Conservation (phyloP, 2,113 vertebrate species). For the Bos indicus region DNA sequence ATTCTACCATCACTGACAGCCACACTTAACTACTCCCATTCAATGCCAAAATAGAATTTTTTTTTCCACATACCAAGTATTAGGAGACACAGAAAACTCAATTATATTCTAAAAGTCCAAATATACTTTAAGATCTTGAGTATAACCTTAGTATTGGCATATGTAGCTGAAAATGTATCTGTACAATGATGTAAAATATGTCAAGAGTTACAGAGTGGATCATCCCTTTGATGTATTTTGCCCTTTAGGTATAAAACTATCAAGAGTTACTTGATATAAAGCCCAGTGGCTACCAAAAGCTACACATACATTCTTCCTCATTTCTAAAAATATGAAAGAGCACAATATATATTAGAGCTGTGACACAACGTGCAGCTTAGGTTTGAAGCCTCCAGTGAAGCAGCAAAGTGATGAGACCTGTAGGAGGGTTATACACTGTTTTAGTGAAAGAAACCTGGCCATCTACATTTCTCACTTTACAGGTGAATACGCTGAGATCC, state of each 20-base stretch:
- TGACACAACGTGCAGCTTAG: neutral
- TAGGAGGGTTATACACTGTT: neutral
- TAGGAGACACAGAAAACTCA: neutral
- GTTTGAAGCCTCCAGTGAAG: neutral
- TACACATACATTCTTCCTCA: neutral
- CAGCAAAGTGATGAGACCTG: neutral
- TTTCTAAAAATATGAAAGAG: slow-evolving; percentile 24
- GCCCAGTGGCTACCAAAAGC: neutral
- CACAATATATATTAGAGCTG: neutral
- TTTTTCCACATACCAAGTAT: neutral
- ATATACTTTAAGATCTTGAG: slow-evolving; percentile 33
- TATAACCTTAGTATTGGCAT: slow-evolving; percentile 33
- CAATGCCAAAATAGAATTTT: neutral
- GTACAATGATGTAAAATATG: slow-evolving; percentile 29
- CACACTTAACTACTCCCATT: neutral
- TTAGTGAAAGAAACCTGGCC: neutral
- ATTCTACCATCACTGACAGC: neutral
- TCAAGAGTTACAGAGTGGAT: slow-evolving; percentile 13
- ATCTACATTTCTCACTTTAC: neutral
- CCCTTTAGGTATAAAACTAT: slow-evolving; percentile 50
- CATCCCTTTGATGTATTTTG: slow-evolving; percentile 35
- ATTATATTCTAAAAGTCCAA: slow-evolving; percentile 24
- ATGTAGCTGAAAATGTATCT: neutral
- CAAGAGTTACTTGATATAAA: slow-evolving; percentile 47
- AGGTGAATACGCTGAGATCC: neutral